Evolutionary conservation across 2,888 invertebrate genomes (phyloP).

Genomic region (Drepanosiphum platanoidis): DNA sequence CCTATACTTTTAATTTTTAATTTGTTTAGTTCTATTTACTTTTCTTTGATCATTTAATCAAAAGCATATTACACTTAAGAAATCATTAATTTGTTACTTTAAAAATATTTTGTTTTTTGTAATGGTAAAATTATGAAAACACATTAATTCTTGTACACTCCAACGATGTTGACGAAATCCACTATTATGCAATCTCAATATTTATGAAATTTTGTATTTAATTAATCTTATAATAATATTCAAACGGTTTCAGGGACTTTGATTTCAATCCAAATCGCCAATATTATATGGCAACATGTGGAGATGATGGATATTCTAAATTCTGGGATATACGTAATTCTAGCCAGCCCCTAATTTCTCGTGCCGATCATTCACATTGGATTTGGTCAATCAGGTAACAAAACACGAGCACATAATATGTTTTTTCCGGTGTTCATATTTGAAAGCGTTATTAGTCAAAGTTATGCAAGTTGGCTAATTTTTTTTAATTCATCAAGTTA

Average conservation of each 20-base stretch:
- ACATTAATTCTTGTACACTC: neutral
- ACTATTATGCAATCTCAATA: neutral
- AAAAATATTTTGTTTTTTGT: neutral
- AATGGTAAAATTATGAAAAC: neutral
- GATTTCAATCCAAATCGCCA: constrained; percentile 99
- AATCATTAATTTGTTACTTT: neutral
- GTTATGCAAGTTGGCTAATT: too few relatives aligned
- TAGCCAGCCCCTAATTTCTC: constrained; percentile 79
- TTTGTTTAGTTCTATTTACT: neutral
- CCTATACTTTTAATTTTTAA: neutral
- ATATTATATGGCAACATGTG: constrained; percentile 91
- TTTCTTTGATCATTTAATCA: neutral
- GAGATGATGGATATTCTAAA: constrained; percentile 93
- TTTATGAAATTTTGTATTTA: neutral
- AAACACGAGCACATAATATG: constrained; percentile 25
- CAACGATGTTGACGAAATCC: neutral
- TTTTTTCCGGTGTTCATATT: too few relatives aligned
- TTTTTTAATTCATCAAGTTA: too few relatives aligned
- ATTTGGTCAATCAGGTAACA: constrained; percentile 64
- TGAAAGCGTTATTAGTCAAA: too few relatives aligned
- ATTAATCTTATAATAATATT: constrained; percentile 4
- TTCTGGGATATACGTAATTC: constrained; percentile 95
- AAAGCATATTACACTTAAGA: neutral
- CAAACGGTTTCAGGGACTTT: constrained; percentile 74
- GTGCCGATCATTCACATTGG: constrained; percentile 90